These are phyloP conservation scores for Sesia bembeciformis DNA, from an alignment of 2,888 invertebrate species.

Conservation along the genomic window DNA sequence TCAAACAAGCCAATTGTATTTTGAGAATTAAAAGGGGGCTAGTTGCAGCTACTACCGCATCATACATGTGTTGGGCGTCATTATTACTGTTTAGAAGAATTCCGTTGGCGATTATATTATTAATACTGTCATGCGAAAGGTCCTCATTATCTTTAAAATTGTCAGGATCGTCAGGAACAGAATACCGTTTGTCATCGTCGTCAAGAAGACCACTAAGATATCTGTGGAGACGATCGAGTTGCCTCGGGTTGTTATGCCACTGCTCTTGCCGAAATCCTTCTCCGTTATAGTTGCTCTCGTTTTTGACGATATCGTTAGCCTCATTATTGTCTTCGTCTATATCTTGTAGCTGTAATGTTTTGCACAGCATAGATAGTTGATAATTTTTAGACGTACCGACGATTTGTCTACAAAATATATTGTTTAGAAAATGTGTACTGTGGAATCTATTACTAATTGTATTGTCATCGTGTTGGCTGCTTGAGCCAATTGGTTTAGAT, in stretches of 20 bases:
- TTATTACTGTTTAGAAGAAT: constrained; percentile 22
- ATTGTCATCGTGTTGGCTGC: constrained; percentile 50
- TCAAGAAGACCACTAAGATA: constrained; percentile 24
- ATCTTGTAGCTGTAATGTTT: constrained; percentile 18
- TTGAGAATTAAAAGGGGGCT: constrained; percentile 52
- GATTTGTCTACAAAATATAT: constrained; percentile 37
- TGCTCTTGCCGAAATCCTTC: constrained; percentile 55
- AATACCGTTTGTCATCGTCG: constrained; percentile 19
- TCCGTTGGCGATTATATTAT: constrained; percentile 14
- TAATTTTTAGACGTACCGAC: constrained; percentile 15
- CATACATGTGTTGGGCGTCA: constrained; percentile 24
- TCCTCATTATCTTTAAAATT: constrained; percentile 7
- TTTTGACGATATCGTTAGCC: constrained; percentile 21
- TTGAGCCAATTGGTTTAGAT: constrained; percentile 24
- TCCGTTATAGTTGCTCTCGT: constrained; percentile 35
- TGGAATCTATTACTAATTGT: constrained; percentile 41
- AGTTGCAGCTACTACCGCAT: constrained; percentile 26
- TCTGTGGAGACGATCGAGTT: constrained; percentile 50
- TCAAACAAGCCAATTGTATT: constrained; percentile 46
- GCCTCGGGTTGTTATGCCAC: constrained; percentile 61
- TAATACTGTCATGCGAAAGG: constrained; percentile 17
- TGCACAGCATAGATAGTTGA: constrained; percentile 11
- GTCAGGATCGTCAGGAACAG: constrained; percentile 29
- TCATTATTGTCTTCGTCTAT: constrained; percentile 24
- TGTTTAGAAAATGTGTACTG: constrained; percentile 32